phyloP scores from a whole-genome alignment of 2,113 vertebrate genomes.

The Atractosteus spatula region DNA sequence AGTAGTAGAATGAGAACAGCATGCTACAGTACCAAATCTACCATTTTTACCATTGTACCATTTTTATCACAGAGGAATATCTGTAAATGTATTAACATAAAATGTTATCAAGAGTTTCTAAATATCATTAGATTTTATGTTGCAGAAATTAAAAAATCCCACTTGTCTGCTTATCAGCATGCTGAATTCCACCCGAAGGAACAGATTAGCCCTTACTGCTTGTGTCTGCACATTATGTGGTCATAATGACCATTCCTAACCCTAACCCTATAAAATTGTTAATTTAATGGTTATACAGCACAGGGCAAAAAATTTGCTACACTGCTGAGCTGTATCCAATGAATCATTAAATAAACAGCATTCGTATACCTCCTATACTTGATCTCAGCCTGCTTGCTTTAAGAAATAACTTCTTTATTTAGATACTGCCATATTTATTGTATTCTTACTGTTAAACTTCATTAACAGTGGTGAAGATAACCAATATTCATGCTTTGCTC shows the following conservation, averaged over 20 bases:
- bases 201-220: neutral
- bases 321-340: conserved; percentile 29
- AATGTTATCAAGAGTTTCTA: conserved; percentile 40
- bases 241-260: no score
- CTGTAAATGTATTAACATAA: conserved; percentile 27
- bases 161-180: conserved; percentile 3
- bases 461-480: no score
- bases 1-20: no score
- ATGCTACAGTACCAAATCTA: conserved; percentile 38
- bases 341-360: conserved; percentile 29
- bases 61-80: conserved; percentile 55
- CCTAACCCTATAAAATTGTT: conserved; percentile 10
- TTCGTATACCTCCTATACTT: conserved; percentile 11
- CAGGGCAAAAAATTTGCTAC: conserved; percentile 27
- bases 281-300: conserved; percentile 27
- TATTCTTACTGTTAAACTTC: no score
- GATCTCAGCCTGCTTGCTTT: neutral
- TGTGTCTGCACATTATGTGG: conserved; percentile 12
- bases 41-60: conserved; percentile 51
- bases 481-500: no score
- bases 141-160: conserved; percentile 41
- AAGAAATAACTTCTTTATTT: no score
- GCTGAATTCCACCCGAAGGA: neutral
- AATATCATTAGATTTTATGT: conserved; percentile 40
- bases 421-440: no score